Evolutionary conservation across 2,888 invertebrate genomes (phyloP).

Genomic region (Thymelicus lineola): DNA sequence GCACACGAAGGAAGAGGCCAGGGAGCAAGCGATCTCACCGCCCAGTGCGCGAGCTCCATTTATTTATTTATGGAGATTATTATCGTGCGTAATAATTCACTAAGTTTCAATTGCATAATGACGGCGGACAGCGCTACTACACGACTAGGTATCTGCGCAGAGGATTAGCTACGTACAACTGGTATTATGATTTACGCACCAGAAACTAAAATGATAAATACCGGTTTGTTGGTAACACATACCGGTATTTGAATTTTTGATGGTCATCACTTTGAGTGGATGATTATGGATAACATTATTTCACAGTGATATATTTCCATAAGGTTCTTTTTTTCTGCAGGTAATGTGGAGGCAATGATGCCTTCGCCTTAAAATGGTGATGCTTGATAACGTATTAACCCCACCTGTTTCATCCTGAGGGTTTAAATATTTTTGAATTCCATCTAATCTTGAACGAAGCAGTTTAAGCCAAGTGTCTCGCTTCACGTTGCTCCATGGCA

Average conservation of each 20-base stretch:
- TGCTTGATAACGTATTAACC: too few species aligned
- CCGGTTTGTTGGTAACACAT: not conserved
- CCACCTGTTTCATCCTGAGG: too few species aligned
- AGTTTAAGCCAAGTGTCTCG: too few species aligned
- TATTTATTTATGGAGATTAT: slow-evolving; percentile 83
- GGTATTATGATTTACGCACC: not conserved
- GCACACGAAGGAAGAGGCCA: slow-evolving; percentile 7
- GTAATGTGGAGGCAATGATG: too few species aligned
- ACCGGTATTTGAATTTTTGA: not conserved
- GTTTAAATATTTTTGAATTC: too few species aligned
- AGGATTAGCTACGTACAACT: slow-evolving; percentile 23
- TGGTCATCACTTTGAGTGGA: too few species aligned
- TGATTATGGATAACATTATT: too few species aligned
- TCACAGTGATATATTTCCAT: too few species aligned
- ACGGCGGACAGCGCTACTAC: slow-evolving; percentile 78
- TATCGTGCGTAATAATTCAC: slow-evolving; percentile 84
- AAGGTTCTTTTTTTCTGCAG: too few species aligned
- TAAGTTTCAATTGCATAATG: slow-evolving; percentile 85
- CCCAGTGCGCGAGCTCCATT: slow-evolving; percentile 53
- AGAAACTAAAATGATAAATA: not conserved
- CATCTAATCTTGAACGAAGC: too few species aligned
- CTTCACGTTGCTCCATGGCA: too few species aligned
- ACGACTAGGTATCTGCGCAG: slow-evolving; percentile 37
- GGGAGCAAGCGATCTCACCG: slow-evolving; percentile 23
- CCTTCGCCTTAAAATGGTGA: too few species aligned